Evolutionary conservation across 2,888 invertebrate genomes (phyloP).

Genomic region (Calameuta filiformis): DNA sequence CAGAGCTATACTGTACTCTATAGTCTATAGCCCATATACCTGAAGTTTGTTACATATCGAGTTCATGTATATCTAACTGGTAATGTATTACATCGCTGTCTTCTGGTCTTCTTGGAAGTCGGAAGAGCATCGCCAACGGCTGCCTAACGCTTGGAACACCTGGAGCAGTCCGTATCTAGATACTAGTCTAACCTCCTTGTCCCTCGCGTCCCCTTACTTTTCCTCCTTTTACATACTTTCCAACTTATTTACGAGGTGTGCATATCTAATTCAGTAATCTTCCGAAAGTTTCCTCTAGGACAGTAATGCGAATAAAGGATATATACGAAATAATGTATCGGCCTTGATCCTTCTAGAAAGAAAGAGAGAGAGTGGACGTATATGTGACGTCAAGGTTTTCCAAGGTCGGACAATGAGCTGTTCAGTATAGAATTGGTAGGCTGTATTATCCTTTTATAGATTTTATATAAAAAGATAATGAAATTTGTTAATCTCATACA

Average conservation of each 20-base stretch:
- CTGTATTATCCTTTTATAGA: neutral
- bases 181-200: neutral
- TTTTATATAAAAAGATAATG: neutral
- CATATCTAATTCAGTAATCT: neutral
- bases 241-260: neutral
- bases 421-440: neutral
- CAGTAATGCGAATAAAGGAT: neutral
- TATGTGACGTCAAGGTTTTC: neutral
- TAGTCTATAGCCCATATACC: neutral
- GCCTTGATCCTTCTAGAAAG: neutral
- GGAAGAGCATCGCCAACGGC: neutral
- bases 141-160: neutral
- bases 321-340: neutral
- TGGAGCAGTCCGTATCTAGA: neutral
- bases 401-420: neutral
- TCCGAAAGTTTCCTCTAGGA: neutral
- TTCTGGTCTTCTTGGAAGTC: neutral
- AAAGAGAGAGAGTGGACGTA: neutral
- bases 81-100: neutral
- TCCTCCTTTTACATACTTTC: neutral
- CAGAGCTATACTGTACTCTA: neutral
- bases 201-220: neutral
- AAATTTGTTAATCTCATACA: neutral
- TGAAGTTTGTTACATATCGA: neutral
- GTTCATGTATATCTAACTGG: neutral